Base-by-base conservation (phyloP, 64 coral and sea anemone species). In the Hydrozoanthus tunicans region DNA sequence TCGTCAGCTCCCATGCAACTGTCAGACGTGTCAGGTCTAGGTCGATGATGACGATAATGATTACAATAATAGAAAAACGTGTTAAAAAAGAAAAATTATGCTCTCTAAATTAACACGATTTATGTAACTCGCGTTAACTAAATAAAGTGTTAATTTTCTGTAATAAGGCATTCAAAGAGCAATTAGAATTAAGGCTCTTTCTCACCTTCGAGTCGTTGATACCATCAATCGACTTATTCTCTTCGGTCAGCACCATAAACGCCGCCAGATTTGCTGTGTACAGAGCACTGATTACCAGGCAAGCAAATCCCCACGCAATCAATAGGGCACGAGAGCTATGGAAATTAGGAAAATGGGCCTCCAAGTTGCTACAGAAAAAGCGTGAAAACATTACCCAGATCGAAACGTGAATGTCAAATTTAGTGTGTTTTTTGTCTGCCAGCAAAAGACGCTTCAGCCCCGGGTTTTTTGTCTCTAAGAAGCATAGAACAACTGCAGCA, bases 221-320 rank as follows among this genome's bases (percentile, higher is more conserved):
- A 4, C 92, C 84, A 32, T 90, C 92, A 54, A 93, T 73, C 27
- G 68, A 93, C 11, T 57, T 78, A 55, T 68, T 88, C 57, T 93
- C 52, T 24, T 93, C 92, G 23, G 64, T 89, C 27, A 84, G 65
- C 3, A 93, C 92, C 92, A 93, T 93, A 27, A 90, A 93, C 3
- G 92, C 92, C 5, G 92, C 92, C 17, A 93, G 64, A 53, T 93
- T 93, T n/a, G 92, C 92, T 9, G 92, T 93, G 79, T 93, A 93
- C 57, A 93, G 24, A 56, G 92, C 92, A 1, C 77, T 77, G 43
- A 93, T 68, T 58, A 93, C n/a, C 8, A 93, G 26, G n/a, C 82
- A 80, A 0, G 92, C 62, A 77, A 93, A 93, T 62, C 64, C 75
- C 92, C 92, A 93, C 3, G 85, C 70, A 3, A 77, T 61, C 9